Conservation (phyloP, 1,140 invertebrate genomes). For the Bombus confusus region DNA sequence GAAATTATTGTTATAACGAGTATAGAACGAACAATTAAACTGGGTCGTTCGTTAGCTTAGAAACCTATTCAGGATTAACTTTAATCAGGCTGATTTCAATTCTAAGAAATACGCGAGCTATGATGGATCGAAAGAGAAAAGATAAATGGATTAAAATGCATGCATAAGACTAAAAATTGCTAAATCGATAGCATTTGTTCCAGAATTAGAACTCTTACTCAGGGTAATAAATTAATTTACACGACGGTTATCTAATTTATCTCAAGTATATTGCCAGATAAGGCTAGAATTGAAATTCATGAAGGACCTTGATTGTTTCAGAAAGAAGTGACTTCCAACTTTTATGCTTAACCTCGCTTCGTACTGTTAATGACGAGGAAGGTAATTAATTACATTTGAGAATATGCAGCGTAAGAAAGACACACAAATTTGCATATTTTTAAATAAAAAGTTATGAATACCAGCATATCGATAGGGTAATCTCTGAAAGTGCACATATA, state of each 20-base stretch:
- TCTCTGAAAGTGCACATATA: not conserved
- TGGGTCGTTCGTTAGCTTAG: not conserved
- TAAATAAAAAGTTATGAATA: not conserved
- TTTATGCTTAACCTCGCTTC: not conserved
- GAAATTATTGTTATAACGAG: not conserved
- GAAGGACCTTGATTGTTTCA: not conserved
- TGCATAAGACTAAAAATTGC: not conserved
- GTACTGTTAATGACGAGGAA: not conserved
- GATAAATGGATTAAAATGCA: not conserved
- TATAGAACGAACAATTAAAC: not conserved
- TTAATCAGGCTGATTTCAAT: not conserved
- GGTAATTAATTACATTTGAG: not conserved
- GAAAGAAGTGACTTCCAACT: not conserved
- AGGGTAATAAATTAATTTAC: not conserved
- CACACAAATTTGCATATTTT: constrained; percentile 5
- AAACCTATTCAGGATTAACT: not conserved
- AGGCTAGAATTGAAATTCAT: not conserved
- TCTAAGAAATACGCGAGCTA: not conserved
- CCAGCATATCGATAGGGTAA: not conserved
- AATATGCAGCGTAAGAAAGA: no score
- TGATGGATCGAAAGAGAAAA: not conserved
- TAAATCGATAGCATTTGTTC: not conserved
- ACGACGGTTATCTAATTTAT: not conserved
- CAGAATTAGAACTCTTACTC: no score
- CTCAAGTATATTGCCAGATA: not conserved